Percentiles rank a stretch among this genome's conserved stretches.
These are phyloP conservation scores for Avahi laniger DNA, from an alignment of 2,797 vertebrate species.

Conservation along the genomic window DNA sequence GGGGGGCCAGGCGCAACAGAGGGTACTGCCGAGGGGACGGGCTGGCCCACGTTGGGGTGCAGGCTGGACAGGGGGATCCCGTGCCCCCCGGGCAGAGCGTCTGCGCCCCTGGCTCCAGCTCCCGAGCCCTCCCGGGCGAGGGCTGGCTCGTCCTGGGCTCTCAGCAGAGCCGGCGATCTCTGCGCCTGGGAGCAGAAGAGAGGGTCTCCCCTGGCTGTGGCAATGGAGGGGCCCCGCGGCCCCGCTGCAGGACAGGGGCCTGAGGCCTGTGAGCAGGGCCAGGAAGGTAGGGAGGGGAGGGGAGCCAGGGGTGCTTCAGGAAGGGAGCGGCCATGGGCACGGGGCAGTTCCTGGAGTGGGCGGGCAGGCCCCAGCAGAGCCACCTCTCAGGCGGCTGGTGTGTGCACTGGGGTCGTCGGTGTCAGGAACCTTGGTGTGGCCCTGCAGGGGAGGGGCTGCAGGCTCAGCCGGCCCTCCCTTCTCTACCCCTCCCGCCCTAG, in stretches of 20 bases:
- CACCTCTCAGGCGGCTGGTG: neutral
- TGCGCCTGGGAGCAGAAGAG: neutral
- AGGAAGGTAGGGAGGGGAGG: slow-evolving; percentile 37
- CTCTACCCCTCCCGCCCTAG: slow-evolving; percentile 59
- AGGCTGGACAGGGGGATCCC: neutral
- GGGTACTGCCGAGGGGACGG: neutral
- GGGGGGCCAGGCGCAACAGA: neutral
- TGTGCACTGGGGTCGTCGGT: neutral
- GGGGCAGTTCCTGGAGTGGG: neutral
- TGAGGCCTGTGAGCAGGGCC: neutral
- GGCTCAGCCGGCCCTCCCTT: neutral
- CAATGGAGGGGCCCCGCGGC: slow-evolving; percentile 28
- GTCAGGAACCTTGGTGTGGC: neutral
- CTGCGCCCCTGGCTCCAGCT: neutral
- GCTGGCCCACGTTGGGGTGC: neutral
- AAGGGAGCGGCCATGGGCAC: neutral
- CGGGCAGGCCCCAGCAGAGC: neutral
- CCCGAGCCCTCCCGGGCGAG: neutral
- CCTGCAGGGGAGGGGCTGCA: neutral
- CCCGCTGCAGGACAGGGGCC: neutral
- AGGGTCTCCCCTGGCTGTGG: neutral
- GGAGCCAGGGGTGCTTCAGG: neutral
- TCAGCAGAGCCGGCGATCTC: neutral
- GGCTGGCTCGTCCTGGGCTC: neutral
- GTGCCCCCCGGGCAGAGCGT: neutral